Conservation (phyloP, 2,888 invertebrate genomes). For the Crossocerus cetratus region DNA sequence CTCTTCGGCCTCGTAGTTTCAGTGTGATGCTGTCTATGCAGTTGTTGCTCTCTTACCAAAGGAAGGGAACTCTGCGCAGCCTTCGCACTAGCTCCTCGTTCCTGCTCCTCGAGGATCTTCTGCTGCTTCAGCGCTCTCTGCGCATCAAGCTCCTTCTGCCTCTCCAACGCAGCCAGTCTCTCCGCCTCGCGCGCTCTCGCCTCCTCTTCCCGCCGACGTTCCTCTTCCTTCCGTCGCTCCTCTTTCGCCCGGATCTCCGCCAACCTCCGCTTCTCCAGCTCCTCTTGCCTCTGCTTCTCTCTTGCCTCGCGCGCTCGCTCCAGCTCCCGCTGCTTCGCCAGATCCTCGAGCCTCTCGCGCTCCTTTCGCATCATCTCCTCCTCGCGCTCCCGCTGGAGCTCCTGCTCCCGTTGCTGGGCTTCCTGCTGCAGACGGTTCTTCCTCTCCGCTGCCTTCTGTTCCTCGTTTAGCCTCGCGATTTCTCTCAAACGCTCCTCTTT, state of each 20-base stretch:
- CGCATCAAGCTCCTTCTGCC: conserved; percentile 63
- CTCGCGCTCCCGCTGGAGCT: conserved; percentile 67
- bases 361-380: conserved; percentile 70
- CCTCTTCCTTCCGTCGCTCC: conserved; percentile 57
- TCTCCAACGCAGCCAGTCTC: conserved; percentile 55
- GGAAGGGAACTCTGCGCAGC: conserved; percentile 41
- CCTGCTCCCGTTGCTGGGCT: conserved; percentile 62
- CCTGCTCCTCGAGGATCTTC: conserved; percentile 50
- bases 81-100: conserved; percentile 47
- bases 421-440: conserved; percentile 66
- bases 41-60: conserved; percentile 59
- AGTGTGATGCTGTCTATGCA: conserved; percentile 64
- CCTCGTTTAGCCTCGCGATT: conserved; percentile 65
- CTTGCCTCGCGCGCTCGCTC: conserved; percentile 66
- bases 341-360: conserved; percentile 66
- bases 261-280: conserved; percentile 61
- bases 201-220: conserved; percentile 52
- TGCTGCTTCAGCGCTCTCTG: conserved; percentile 54
- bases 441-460: conserved; percentile 68
- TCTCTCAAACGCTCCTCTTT: conserved; percentile 70
- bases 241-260: conserved; percentile 64
- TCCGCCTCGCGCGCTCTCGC: conserved; percentile 60
- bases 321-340: conserved; percentile 67
- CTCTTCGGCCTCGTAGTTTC: conserved; percentile 50
- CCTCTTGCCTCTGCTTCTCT: conserved; percentile 68